phyloP scores from a whole-genome alignment of 1,140 invertebrate genomes.

The Chironomus striatipennis region DNA sequence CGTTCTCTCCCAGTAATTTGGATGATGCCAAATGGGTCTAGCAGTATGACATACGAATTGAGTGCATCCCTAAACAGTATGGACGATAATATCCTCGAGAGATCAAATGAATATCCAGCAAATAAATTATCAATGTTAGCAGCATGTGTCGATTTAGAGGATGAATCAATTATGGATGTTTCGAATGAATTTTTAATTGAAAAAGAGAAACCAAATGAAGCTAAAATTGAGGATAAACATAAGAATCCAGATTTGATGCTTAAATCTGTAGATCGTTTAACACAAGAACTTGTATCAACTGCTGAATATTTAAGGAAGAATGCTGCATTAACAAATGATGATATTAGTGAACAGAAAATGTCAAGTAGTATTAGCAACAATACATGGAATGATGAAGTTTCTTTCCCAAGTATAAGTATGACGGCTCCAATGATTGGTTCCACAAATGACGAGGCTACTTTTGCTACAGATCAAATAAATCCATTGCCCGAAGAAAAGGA shows the following conservation, averaged over 20 bases:
- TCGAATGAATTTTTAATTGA: constrained; percentile 40
- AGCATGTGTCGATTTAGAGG: constrained; percentile 33
- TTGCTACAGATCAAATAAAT: constrained; percentile 34
- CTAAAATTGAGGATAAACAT: constrained; percentile 36
- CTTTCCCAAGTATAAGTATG: constrained; percentile 68
- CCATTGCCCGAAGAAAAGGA: constrained; percentile 42
- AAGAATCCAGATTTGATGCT: constrained; percentile 58
- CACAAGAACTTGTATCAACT: constrained; percentile 53
- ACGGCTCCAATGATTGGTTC: constrained; percentile 60
- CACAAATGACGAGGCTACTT: constrained; percentile 50
- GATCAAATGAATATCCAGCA: constrained; percentile 41
- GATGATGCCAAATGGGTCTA: constrained; percentile 31
- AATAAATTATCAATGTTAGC: constrained; percentile 28
- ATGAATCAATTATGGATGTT: constrained; percentile 32
- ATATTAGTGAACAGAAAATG: constrained; percentile 40
- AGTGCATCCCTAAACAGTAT: not conserved
- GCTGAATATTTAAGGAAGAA: constrained; percentile 42
- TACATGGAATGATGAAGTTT: constrained; percentile 69
- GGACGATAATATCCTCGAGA: constrained; percentile 25
- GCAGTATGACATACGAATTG: not conserved
- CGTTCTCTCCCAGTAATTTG: constrained; percentile 26
- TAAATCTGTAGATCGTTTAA: constrained; percentile 53
- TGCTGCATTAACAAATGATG: constrained; percentile 26
- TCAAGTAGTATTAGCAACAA: constrained; percentile 45
- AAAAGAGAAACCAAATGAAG: constrained; percentile 32